Conservation (phyloP, 2,888 invertebrate species). For the Acanthococcus lagerstroemiae region DNA sequence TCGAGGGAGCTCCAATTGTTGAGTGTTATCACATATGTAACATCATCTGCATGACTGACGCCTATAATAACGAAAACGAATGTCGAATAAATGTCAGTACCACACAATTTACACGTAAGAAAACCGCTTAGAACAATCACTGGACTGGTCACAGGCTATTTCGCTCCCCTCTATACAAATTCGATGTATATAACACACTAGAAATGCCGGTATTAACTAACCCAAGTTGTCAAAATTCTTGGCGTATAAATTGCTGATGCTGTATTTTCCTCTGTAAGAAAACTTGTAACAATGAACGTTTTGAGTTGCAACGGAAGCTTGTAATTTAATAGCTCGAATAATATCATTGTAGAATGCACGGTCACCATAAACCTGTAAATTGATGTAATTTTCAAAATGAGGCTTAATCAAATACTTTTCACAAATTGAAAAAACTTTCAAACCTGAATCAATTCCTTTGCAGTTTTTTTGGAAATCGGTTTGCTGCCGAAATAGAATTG, state of each 20-base stretch:
- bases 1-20: slow-evolving; percentile 40
- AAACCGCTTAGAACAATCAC: not conserved
- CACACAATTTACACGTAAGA: not conserved
- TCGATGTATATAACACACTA: not conserved
- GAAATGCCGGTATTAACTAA: not conserved
- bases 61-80: slow-evolving; percentile 33
- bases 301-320: slow-evolving; percentile 34
- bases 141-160: not conserved
- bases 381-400: no score
- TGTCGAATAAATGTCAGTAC: not conserved
- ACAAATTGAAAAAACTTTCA: not conserved
- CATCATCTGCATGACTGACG: slow-evolving; percentile 38
- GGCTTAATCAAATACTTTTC: not conserved
- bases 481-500: not conserved
- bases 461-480: slow-evolving; percentile 6
- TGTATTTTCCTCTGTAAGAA: slow-evolving; percentile 37
- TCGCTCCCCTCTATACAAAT: not conserved
- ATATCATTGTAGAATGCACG: slow-evolving; percentile 38
- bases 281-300: slow-evolving; percentile 39
- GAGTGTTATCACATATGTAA: slow-evolving; percentile 38
- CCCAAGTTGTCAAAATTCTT: slow-evolving; percentile 18
- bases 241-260: slow-evolving; percentile 38
- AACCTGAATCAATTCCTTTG: not conserved
- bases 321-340: slow-evolving; percentile 36
- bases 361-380: slow-evolving; percentile 34